Evolutionary conservation across 92 coral and sea anemone species (phyloP), one percentile per base, ranked within the genome.

Genomic region (Umimayanthus chanpuru): DNA sequence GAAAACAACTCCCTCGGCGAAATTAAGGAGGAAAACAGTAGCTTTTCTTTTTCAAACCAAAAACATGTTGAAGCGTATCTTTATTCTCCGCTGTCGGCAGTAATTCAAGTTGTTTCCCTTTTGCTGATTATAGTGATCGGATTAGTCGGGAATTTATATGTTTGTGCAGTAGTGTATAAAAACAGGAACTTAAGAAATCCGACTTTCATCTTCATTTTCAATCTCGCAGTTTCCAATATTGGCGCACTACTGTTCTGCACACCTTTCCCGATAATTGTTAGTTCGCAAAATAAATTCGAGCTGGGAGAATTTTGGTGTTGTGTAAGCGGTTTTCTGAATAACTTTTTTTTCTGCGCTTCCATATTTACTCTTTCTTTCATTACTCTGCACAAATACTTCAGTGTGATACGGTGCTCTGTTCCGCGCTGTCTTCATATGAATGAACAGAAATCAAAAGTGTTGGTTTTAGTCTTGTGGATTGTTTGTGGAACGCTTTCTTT

Each of bases 301-400:
- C 73, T 93, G 81, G 90, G 81, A 25, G 65, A 49, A 41, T 89
- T 85, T 73, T 90, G 93, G 94, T 95, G 98, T 79, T 67, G 90
- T 21, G 40, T 81, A 6, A 95, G 91, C 79, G 98, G 94, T 20
- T 95, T 93, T 89, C 76, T 95, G 20, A 95, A 93, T 85, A 95
- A 95, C 85, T 92, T 95, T 8, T 95, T 95, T 49, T 95, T 95
- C 92, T 95, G 94, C 43, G 92, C 91, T 65, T 95, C 98, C 15
- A 95, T 95, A 78, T 92, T 93, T 73, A 95, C 96, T 7, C 75
- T 95, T 76, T 90, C 92, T 2, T 68, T 95, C 44, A 90, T 95
- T 43, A 88, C 98, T 38, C 43, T 90, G 58, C 98, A 95, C 55
- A 95, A 95, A 82, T 93, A 91, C 85, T 93, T 92, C 82, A 90